Evolutionary conservation across 2,113 vertebrate genomes (phyloP), one percentile per base, ranked within the genome.

Genomic region (Furnarius figulus): DNA sequence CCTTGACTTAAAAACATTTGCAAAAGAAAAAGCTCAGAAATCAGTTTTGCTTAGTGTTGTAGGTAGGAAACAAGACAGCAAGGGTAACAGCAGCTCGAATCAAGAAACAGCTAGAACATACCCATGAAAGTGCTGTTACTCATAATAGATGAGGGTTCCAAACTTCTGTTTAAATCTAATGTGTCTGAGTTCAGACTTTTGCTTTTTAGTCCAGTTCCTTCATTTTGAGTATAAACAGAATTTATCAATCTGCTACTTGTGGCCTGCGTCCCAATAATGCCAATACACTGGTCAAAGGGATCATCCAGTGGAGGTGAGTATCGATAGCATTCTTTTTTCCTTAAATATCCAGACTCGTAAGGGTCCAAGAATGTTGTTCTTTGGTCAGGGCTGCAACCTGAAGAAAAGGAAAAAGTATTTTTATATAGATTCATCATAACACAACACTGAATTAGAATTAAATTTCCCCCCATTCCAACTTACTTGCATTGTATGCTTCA

Each of bases 91-190:
- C 7, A 95, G 50, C 31, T 42, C 49, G 28, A 88, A 77, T 8
- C 12, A 74, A 86, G 93, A 88, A n/a, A 28, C 1, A 66, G 24
- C 20, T 77, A 59, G 55, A 95, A 98, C 98, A 65, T 98, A 99
- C 99, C 99, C 98, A 99, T 98, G 96, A 99, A 99, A 83, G 98
- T 98, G 94, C 95, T 98, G 63, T 72, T 98, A 61, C 44, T 72
- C 8, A 58, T 62, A 82, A 93, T 0, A 7, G 92, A 83, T 9
- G 94, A 85, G 28, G 95, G 89, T 40, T 99, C 98, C 9, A 96
- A 97, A 76, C 94, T 94, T 77, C 93, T 96, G 46, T 97, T 97
- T 6, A 97, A 97, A 83, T 98, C 98, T 42, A 56, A 84, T 11
- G 97, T 80, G 44, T 97, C 98, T 24, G 95, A 97, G 78, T 98